phyloP scores from a whole-genome alignment of 2,888 invertebrate genomes.

The Mythimna pallens region DNA sequence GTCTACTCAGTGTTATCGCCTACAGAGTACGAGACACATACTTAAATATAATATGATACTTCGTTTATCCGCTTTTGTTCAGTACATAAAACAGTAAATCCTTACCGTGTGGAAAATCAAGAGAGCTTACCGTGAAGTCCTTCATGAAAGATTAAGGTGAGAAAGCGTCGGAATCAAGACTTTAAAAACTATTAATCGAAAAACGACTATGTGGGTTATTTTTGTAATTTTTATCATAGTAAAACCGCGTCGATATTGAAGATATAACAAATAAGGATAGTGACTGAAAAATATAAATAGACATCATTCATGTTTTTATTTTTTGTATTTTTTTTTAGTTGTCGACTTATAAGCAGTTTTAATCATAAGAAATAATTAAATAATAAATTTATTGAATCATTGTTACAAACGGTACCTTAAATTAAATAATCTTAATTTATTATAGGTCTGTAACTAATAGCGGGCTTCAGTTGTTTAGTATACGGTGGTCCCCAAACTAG shows the following conservation, averaged over 20 bases:
- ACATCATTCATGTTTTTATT: too few species aligned
- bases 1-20: neutral
- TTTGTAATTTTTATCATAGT: too few species aligned
- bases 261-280: neutral
- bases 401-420: too few species aligned
- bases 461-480: too few species aligned
- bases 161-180: slow-evolving; percentile 11
- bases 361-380: too few species aligned
- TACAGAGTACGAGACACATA: neutral
- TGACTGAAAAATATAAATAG: neutral
- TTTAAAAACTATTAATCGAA: slow-evolving; percentile 7
- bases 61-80: slow-evolving; percentile 17
- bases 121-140: slow-evolving; percentile 25
- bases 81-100: slow-evolving; percentile 28
- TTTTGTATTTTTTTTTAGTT: too few species aligned
- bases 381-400: too few species aligned
- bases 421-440: too few species aligned
- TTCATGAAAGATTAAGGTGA: slow-evolving; percentile 19
- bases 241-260: neutral
- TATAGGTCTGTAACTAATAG: too few species aligned
- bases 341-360: too few species aligned
- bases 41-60: slow-evolving; percentile 4
- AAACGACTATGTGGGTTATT: neutral
- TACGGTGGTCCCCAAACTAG: too few species aligned
- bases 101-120: slow-evolving; percentile 37